These are phyloP conservation scores for Pavo muticus DNA, from an alignment of 2,113 vertebrate species.

Conservation along the genomic window DNA sequence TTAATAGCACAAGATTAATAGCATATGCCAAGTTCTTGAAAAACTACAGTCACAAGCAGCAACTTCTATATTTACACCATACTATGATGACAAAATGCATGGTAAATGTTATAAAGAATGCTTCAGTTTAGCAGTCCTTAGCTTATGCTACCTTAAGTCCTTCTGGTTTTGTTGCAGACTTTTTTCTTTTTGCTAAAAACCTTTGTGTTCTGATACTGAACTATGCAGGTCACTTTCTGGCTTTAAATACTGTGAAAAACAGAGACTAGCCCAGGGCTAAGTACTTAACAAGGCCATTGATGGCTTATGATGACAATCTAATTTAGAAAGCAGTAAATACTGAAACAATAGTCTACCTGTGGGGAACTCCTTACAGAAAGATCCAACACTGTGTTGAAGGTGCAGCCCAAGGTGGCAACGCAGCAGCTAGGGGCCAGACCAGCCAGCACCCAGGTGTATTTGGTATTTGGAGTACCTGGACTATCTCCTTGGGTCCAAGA, in stretches of 20 bases:
- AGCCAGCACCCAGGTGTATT: too few species aligned
- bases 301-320: neutral
- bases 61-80: neutral
- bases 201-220: neutral
- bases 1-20: neutral
- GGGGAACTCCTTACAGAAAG: neutral
- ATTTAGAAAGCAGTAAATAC: neutral
- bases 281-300: neutral
- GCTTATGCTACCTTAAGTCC: neutral
- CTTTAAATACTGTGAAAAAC: neutral
- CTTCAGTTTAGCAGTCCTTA: neutral
- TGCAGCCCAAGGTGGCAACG: neutral
- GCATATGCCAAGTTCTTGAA: neutral
- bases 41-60: neutral
- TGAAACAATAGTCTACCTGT: neutral
- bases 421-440: neutral
- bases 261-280: neutral
- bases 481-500: neutral
- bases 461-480: neutral
- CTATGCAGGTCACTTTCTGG: neutral
- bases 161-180: neutral
- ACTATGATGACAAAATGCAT: neutral
- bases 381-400: neutral
- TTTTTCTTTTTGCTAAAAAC: neutral
- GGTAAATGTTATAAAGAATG: neutral